phyloP scores from a whole-genome alignment of 2,888 invertebrate species.

The Chalcis sispes region DNA sequence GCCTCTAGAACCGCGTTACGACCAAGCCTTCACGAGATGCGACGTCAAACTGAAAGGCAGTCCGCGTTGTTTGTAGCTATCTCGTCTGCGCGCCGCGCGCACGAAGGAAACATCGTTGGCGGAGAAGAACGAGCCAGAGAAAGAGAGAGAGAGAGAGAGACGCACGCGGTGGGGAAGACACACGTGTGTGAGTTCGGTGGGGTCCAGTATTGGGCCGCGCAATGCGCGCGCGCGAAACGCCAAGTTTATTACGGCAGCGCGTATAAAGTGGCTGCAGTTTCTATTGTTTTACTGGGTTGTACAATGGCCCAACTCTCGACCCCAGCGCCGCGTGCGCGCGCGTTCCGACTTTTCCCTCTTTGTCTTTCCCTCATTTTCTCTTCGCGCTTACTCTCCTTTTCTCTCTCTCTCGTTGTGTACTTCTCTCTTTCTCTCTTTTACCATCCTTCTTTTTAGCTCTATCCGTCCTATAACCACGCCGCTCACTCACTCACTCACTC shows the following conservation, averaged over 20 bases:
- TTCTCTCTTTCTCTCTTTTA: too few relatives aligned
- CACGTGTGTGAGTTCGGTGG: conserved; percentile 16
- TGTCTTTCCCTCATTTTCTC: conserved; percentile 55
- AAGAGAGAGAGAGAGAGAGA: conserved; percentile 23
- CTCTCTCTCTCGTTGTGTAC: conserved; percentile 37
- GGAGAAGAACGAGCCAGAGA: conserved; percentile 8
- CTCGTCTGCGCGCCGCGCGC: conserved; percentile 21
- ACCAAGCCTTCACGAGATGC: conserved; percentile 14
- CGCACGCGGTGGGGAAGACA: background rate
- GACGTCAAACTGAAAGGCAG: conserved; percentile 44
- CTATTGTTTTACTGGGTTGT: conserved; percentile 72
- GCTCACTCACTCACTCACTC: conserved; percentile 35
- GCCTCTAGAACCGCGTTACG: background rate
- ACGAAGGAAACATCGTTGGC: background rate
- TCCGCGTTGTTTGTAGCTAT: conserved; percentile 25
- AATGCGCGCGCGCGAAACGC: conserved; percentile 49
- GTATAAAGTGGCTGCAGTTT: conserved; percentile 66
- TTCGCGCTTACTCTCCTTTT: conserved; percentile 55
- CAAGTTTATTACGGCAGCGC: conserved; percentile 68
- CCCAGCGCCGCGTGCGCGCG: conserved; percentile 69
- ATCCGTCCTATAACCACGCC: background rate
- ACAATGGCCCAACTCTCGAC: conserved; percentile 64
- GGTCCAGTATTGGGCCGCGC: conserved; percentile 12
- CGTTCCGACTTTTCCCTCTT: conserved; percentile 58
- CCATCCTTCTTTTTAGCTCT: too few relatives aligned